Percentiles rank a stretch among this genome's conserved stretches.
Evolutionary conservation across 1,140 invertebrate genomes (phyloP).

Genomic region (Dinoponera quadriceps): DNA sequence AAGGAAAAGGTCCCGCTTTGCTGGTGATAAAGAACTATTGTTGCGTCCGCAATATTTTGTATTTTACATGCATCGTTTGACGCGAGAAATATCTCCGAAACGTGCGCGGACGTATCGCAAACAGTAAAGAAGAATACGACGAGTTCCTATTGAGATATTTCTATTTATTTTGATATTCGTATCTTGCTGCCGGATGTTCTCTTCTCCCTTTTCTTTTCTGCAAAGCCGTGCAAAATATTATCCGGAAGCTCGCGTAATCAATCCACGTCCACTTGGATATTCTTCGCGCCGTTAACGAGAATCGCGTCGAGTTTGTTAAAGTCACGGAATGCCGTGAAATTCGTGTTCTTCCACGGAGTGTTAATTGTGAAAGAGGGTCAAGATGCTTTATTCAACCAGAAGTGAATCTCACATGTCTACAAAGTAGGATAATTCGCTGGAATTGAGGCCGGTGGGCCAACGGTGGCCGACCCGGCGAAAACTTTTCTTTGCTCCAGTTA

Average conservation of each 20-base stretch:
- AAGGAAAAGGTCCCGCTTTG: background rate
- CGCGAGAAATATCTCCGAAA: background rate
- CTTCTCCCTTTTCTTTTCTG: background rate
- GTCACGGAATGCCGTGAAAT: background rate
- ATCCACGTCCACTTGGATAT: slow-evolving; percentile 1
- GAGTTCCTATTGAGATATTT: background rate
- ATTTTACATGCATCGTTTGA: background rate
- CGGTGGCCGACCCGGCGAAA: slow-evolving; percentile 24
- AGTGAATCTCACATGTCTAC: slow-evolving; percentile 31
- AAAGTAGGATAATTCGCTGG: slow-evolving; percentile 43
- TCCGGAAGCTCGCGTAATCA: background rate
- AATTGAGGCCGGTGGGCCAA: slow-evolving; percentile 23
- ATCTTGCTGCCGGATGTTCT: background rate
- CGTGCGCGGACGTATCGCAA: background rate
- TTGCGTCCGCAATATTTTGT: background rate
- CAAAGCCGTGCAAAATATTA: background rate
- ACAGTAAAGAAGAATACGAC: background rate
- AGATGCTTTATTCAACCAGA: slow-evolving; percentile 21
- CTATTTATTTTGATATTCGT: background rate
- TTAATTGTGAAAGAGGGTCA: slow-evolving; percentile 34
- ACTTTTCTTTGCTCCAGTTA: slow-evolving; percentile 56
- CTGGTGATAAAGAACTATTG: background rate
- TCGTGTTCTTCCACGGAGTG: background rate
- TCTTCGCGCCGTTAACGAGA: slow-evolving; percentile 12
- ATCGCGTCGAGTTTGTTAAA: slow-evolving; percentile 14